These are phyloP conservation scores for Aporrectodea caliginosa DNA, from an alignment of 1,140 invertebrate genomes.

Conservation along the genomic window DNA sequence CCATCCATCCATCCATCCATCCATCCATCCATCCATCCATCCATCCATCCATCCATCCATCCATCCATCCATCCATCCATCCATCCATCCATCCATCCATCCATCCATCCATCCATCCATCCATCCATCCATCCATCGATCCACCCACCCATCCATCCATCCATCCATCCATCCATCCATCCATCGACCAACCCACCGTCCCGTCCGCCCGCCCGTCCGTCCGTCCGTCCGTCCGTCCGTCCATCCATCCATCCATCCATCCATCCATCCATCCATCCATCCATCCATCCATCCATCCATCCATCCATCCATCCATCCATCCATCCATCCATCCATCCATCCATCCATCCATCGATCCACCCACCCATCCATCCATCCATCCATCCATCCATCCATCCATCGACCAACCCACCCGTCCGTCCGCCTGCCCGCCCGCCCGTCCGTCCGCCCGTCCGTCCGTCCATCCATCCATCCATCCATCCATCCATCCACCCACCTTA, in stretches of 20 bases:
- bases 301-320: conserved; percentile 6
- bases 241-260: conserved; percentile 3
- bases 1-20: background rate
- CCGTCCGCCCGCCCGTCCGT: no score
- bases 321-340: conserved; percentile 6
- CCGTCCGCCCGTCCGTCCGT: no score
- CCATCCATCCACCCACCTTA: no score
- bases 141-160: background rate
- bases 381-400: no score
- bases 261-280: conserved; percentile 6
- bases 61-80: conserved; percentile 11
- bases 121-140: background rate
- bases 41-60: background rate
- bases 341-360: no score
- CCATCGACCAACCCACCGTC: no score
- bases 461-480: no score
- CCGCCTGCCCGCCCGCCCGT: no score
- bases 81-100: background rate
- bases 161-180: background rate
- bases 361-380: no score
- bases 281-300: conserved; percentile 6
- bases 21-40: conserved; percentile 7
- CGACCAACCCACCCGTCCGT: no score
- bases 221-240: no score
- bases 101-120: background rate